A percentile compares a stretch with the other conserved stretches of the same genome.
These are phyloP conservation scores for Pseudochaenichthys georgianus DNA, from an alignment of 2,797 vertebrate genomes.

Conservation along the genomic window DNA sequence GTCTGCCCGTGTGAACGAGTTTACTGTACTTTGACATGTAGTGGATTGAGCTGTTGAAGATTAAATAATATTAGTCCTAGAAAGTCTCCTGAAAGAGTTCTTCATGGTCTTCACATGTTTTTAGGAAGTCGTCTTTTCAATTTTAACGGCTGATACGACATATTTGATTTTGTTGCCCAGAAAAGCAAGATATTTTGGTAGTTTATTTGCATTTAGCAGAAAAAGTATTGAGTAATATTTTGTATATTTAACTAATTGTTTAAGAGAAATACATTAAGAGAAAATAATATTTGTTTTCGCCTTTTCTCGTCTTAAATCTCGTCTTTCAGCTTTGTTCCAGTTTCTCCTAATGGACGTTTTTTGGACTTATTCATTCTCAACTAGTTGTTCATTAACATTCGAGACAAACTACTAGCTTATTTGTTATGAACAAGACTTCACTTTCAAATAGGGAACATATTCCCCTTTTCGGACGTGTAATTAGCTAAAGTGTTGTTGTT, in stretches of 20 bases:
- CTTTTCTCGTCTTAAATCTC: background rate
- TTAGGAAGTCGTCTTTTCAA: background rate
- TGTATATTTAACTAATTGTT: background rate
- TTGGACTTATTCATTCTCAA: no score
- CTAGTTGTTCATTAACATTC: no score
- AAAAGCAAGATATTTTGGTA: background rate
- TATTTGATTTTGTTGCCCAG: background rate
- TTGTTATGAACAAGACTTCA: no score
- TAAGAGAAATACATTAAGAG: background rate
- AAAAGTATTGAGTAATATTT: background rate
- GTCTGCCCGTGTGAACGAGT: constrained; percentile 45
- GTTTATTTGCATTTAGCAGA: background rate
- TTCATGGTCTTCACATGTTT: background rate
- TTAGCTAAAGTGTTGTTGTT: no score
- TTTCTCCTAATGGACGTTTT: no score
- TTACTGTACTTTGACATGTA: constrained; percentile 47
- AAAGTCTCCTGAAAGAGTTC: constrained; percentile 27
- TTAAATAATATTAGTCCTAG: constrained; percentile 45
- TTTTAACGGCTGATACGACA: background rate
- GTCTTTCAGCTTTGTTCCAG: no score
- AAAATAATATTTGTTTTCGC: background rate
- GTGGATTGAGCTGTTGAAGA: constrained; percentile 39
- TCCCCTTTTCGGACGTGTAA: no score
- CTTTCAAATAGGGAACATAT: no score
- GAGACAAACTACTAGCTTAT: no score